Base-by-base conservation (phyloP, 2,888 invertebrate genomes). In the Odiellus spinosus region DNA sequence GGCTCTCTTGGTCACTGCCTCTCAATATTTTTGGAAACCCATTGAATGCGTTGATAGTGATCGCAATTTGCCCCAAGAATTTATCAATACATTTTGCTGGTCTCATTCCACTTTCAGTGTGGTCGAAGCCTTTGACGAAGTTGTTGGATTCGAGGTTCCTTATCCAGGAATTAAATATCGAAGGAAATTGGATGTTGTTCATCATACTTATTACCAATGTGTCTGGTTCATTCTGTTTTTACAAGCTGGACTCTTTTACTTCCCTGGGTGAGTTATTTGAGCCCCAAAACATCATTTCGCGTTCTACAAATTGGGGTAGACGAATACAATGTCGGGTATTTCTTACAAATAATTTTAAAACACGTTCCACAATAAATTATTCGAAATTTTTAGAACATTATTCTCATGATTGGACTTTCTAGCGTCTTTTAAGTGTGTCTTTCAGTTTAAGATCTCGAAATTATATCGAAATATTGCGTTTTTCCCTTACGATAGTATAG, bases 71-170 rank as follows among this genome's bases (percentile, higher is more conserved):
- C 52, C 54, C 17, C 38, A 41, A 3, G 77, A 80, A 60, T 81
- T 88, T 2, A 85, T 88, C 82, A 86, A 88, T 70, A 86, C 86
- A 32, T 88, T 87, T 64, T 90, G 88, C 69, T 84, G 83, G 83
- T 73, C 73, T 46, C 86, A 87, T 64, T 86, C 87, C 41, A 90
- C 90, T 54, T 90, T 86, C 69, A 88, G 87, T 47, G 80, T 88
- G 57, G 86, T 87, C 3, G 35, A 40, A 17, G 56, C 56, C 15
- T 54, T 50, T 50, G 19, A 47, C 5, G 56, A 56, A 17, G 42
- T 51, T 26, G 51, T 57, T 43, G 62, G 61, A 4, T 54, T 49
- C 17, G 85, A 85, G 61, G 74, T 86, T 26, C 82, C 81, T 18
- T 82, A 83, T 58, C 81, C 83, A 0, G 88, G 88, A 50, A 82